A percentile compares a stretch with the other conserved stretches of the same genome.
Conservation (phyloP, 2,888 invertebrate species). For the Rhagonycha lutea region DNA sequence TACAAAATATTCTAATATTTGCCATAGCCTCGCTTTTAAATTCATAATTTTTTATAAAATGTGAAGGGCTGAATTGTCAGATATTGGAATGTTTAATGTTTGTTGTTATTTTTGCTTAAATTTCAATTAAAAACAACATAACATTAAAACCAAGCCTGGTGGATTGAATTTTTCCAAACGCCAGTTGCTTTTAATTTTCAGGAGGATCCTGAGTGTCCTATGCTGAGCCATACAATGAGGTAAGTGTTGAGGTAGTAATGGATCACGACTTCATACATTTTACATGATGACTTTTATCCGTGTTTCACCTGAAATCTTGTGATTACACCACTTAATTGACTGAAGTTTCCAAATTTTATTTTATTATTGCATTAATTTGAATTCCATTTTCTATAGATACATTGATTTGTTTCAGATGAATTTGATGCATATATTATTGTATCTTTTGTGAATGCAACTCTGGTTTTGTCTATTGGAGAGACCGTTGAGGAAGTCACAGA, state of each 20-base stretch:
- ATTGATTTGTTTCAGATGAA: slow-evolving; percentile 83
- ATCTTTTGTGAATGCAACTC: slow-evolving; percentile 97
- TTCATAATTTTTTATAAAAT: no score
- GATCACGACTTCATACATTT: background rate
- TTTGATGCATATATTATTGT: slow-evolving; percentile 99
- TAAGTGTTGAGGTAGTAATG: slow-evolving; percentile 13
- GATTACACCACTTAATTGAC: slow-evolving; percentile 43
- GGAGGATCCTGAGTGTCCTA: slow-evolving; percentile 23
- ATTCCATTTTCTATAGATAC: background rate
- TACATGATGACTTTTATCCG: slow-evolving; percentile 51
- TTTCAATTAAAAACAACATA: background rate
- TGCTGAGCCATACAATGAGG: slow-evolving; percentile 10
- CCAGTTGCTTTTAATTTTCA: slow-evolving; percentile 82
- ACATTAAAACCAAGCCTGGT: slow-evolving; percentile 66
- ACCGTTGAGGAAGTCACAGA: slow-evolving; percentile 99
- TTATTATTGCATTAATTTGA: background rate
- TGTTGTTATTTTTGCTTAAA: background rate
- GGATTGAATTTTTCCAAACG: slow-evolving; percentile 73
- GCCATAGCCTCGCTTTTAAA: background rate
- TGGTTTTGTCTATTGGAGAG: slow-evolving; percentile 98
- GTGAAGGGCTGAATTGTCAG: background rate
- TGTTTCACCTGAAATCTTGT: slow-evolving; percentile 54
- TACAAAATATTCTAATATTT: background rate
- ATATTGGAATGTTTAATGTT: background rate
- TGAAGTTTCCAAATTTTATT: slow-evolving; percentile 9